Conservation (phyloP, 2,888 invertebrate species). For the Ferrisia virgata region DNA sequence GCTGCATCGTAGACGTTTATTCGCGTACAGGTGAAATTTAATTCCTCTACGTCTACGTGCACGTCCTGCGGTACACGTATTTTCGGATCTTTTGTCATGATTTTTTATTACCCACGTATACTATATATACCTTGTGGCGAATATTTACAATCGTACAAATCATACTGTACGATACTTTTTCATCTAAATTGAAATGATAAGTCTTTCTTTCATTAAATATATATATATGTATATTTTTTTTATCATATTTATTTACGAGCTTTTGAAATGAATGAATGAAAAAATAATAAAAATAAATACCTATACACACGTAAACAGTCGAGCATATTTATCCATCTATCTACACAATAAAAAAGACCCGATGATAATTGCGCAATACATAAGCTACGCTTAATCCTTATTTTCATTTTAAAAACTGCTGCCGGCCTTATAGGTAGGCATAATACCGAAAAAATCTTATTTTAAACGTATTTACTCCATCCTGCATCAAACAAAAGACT, state of each 20-base stretch:
- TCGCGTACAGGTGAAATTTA: constrained; percentile 31
- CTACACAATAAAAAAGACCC: not conserved
- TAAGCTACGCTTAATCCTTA: not conserved
- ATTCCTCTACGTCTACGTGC: not conserved
- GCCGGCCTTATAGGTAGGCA: no score
- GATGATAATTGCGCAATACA: not conserved
- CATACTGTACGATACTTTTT: not conserved
- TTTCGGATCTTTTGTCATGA: not conserved
- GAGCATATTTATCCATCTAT: not conserved
- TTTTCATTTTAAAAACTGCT: not conserved
- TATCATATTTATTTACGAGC: not conserved
- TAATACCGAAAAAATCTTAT: not conserved
- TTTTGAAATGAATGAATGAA: not conserved
- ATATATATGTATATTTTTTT: not conserved
- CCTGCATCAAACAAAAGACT: not conserved
- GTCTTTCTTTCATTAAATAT: not conserved
- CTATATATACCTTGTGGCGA: not conserved
- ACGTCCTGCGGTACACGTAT: not conserved
- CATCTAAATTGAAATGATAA: no score
- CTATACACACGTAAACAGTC: not conserved
- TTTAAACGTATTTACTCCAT: not conserved
- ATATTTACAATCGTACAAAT: not conserved
- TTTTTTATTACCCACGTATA: not conserved
- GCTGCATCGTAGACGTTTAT: not conserved
- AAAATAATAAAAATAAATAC: not conserved